A percentile compares a stretch with the other conserved stretches of the same genome.
Conservation (phyloP, 1,140 invertebrate genomes). For the Oreohelix idahoensis region DNA sequence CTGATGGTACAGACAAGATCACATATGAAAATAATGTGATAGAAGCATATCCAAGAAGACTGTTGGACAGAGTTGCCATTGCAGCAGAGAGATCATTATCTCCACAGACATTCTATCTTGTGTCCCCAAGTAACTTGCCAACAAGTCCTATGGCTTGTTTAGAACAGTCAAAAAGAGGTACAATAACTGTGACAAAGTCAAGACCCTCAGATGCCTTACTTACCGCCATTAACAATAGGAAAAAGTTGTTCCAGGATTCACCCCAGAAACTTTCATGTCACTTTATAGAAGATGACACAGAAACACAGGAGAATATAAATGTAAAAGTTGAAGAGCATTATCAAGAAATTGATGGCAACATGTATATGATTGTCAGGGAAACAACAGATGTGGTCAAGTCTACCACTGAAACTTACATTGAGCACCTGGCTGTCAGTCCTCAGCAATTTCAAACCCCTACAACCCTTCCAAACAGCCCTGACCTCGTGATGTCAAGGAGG, state of each 20-base stretch:
- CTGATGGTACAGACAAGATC: background rate
- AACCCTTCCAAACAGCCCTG: constrained; percentile 54
- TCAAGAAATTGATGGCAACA: constrained; percentile 29
- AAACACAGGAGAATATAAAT: constrained; percentile 5
- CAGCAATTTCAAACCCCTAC: constrained; percentile 47
- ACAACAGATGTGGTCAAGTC: constrained; percentile 27
- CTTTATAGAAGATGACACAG: background rate
- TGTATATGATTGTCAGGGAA: constrained; percentile 32
- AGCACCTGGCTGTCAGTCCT: constrained; percentile 6
- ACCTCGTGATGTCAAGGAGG: constrained; percentile 53
- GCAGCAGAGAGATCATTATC: constrained; percentile 3
- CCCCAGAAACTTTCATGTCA: background rate
- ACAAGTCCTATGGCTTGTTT: constrained; percentile 37
- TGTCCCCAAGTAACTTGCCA: constrained; percentile 48
- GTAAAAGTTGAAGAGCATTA: constrained; percentile 25
- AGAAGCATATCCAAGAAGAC: background rate
- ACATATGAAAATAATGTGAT: background rate
- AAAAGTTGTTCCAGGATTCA: background rate
- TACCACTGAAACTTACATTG: constrained; percentile 29
- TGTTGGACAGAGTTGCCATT: background rate
- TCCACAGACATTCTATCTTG: constrained; percentile 35
- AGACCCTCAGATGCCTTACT: constrained; percentile 59
- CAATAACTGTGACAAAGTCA: constrained; percentile 62
- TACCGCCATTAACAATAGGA: constrained; percentile 39
- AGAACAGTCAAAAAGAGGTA: constrained; percentile 45